Evolutionary conservation across 2,888 invertebrate genomes (phyloP), one percentile per base, ranked within the genome.

Genomic region (Eilema sororculum): DNA sequence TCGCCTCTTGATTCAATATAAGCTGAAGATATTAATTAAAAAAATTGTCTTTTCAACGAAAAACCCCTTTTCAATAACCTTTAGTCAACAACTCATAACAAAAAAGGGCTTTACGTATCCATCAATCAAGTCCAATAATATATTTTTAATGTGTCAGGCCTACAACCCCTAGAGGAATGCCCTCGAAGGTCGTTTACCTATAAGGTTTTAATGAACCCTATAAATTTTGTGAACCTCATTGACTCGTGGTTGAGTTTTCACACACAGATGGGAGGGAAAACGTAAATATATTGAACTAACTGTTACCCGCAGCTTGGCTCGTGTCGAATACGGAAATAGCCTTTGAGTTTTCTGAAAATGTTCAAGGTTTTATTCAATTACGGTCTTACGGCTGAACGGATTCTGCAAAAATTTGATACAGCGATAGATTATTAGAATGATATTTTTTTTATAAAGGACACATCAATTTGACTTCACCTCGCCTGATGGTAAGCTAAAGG

Each of bases 161-260:
- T 67, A 62, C 65, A 68, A 74, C 81, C 81, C 78, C 62, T 0
- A 65, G 73, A 70, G 69, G 73, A 71, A 78, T 75, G 67, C 71
- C 77, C 78, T 78, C 59, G 33, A 25, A 52, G 73, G 77, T 58
- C 57, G 68, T 67, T 41, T 71, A 73, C 71, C 79, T 67, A 58
- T 3, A 9, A 65, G 68, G 72, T 74, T 72, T 71, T 77, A 78
- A 78, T 28, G 65, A 78, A 77, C 77, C 81, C 67, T 68, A 77
- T 75, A 73, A 72, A 69, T 25, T 62, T 74, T 57, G n/a, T 62
- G n/a, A 25, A 33, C 25, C 24, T 60, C 66, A 46, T 69, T 69
- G 63, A 33, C 67, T 6, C 8, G n/a, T n/a, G 52, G 46, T 52
- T 52, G 12, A n/a, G 13, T 28, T 22, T 22, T 30, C 30, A n/a